A percentile compares a stretch with the other conserved stretches of the same genome.
Evolutionary conservation across 2,888 invertebrate genomes (phyloP).

Genomic region (Cataglyphis altisquamis): DNA sequence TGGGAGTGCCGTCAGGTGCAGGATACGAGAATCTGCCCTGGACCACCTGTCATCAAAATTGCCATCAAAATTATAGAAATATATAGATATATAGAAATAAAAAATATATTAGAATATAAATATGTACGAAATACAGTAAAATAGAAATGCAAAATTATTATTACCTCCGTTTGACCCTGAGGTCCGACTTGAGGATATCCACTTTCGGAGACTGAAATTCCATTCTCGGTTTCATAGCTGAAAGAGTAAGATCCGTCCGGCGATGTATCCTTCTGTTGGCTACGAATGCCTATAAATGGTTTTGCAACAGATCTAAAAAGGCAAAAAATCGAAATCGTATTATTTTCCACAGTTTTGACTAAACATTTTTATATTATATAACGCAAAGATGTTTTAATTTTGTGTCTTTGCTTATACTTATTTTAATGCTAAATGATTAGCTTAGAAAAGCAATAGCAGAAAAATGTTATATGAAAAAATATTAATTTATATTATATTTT

Average conservation of each 20-base stretch:
- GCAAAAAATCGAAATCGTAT: constrained; percentile 10
- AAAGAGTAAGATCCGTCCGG: constrained; percentile 82
- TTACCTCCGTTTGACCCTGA: constrained; percentile 79
- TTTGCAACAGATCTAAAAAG: constrained; percentile 70
- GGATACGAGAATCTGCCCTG: constrained; percentile 93
- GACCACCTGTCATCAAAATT: constrained; percentile 87
- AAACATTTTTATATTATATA: background rate
- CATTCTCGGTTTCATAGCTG: constrained; percentile 85
- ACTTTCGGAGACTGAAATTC: constrained; percentile 82
- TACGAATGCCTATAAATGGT: constrained; percentile 80
- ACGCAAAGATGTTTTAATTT: background rate
- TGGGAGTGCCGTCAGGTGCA: constrained; percentile 91
- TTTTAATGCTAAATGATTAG: constrained; percentile 1
- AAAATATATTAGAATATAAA: background rate
- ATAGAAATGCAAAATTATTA: background rate
- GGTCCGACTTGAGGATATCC: constrained; percentile 79
- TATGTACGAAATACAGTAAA: background rate
- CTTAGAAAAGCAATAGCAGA: background rate
- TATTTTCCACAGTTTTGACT: background rate
- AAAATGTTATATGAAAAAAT: background rate
- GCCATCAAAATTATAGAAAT: constrained; percentile 40
- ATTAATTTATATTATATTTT: background rate
- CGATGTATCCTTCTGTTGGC: constrained; percentile 78
- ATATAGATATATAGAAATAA: background rate
- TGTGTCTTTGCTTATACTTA: background rate